Evolutionary conservation across 2,797 vertebrate genomes (phyloP).

Genomic region (Scarus forsteni): DNA sequence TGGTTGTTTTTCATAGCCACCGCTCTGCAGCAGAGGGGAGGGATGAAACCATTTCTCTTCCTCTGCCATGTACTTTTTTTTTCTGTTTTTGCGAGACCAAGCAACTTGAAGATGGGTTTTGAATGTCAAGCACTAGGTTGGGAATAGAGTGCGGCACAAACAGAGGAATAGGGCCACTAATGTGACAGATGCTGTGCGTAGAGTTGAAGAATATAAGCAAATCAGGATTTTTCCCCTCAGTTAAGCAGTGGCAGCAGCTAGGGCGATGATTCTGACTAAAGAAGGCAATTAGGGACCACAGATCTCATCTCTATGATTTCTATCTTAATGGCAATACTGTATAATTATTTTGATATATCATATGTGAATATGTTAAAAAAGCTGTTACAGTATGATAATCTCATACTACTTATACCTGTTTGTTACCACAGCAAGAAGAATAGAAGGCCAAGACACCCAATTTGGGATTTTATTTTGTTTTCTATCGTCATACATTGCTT

Average conservation of each 20-base stretch:
- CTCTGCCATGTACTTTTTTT: conserved; percentile 35
- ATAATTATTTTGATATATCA: too few relatives aligned
- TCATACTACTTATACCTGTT: too few relatives aligned
- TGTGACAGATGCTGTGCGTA: conserved; percentile 65
- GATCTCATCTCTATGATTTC: too few relatives aligned
- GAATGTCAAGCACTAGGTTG: conserved; percentile 73
- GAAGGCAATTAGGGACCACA: too few relatives aligned
- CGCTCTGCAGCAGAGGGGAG: conserved; percentile 65
- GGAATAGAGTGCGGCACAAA: conserved; percentile 64
- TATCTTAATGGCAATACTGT: too few relatives aligned
- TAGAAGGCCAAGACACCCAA: too few relatives aligned
- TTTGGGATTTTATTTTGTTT: too few relatives aligned
- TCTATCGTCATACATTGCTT: too few relatives aligned
- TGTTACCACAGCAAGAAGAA: too few relatives aligned
- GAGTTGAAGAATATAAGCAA: conserved; percentile 59
- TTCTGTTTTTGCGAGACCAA: conserved; percentile 29
- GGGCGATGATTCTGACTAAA: conserved; percentile 37
- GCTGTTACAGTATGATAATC: too few relatives aligned
- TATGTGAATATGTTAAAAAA: too few relatives aligned
- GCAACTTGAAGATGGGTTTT: conserved; percentile 61
- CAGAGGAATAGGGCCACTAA: conserved; percentile 60
- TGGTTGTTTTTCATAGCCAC: conserved; percentile 71
- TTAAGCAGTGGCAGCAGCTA: conserved; percentile 44
- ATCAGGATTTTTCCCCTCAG: conserved; percentile 31
- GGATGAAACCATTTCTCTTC: conserved; percentile 72